Percentiles rank a stretch among this genome's conserved stretches.
Evolutionary conservation across 92 coral and sea anemone species (phyloP).

Genomic region (Parazoanthus swiftii): DNA sequence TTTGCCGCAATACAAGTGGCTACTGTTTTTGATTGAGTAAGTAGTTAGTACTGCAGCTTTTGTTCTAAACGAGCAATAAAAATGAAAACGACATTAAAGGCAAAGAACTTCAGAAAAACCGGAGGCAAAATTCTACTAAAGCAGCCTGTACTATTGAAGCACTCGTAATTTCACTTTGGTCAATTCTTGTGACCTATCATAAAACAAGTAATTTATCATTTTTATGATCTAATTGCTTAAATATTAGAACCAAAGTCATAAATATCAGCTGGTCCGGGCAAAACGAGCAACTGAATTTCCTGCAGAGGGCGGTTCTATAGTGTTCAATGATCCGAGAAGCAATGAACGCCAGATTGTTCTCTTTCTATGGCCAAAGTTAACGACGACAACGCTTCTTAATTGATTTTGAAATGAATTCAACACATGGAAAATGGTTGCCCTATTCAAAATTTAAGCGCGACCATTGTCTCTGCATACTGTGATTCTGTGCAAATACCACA

Average conservation of each 20-base stretch:
- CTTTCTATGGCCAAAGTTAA: background rate
- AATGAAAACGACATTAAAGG: background rate
- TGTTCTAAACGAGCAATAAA: background rate
- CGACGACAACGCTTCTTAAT: constrained; percentile 15
- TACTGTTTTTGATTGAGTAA: background rate
- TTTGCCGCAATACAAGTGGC: background rate
- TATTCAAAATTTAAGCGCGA: constrained; percentile 8
- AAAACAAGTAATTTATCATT: constrained; percentile 1
- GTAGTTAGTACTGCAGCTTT: background rate
- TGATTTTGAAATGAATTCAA: constrained; percentile 33
- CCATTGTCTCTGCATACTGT: constrained; percentile 7
- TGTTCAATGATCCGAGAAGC: background rate
- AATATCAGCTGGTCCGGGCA: background rate
- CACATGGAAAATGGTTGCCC: constrained; percentile 33
- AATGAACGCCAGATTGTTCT: background rate
- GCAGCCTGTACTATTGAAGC: background rate
- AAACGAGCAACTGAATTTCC: background rate
- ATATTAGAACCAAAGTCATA: background rate
- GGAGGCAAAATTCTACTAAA: background rate
- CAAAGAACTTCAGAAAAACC: background rate
- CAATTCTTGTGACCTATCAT: constrained; percentile 1
- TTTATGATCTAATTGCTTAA: background rate
- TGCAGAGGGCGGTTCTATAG: too few species aligned
- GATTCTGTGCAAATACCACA: constrained; percentile 25
- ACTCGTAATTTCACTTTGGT: background rate